Conservation (phyloP, 2,888 invertebrate species). For the Cerastoderma edule region DNA sequence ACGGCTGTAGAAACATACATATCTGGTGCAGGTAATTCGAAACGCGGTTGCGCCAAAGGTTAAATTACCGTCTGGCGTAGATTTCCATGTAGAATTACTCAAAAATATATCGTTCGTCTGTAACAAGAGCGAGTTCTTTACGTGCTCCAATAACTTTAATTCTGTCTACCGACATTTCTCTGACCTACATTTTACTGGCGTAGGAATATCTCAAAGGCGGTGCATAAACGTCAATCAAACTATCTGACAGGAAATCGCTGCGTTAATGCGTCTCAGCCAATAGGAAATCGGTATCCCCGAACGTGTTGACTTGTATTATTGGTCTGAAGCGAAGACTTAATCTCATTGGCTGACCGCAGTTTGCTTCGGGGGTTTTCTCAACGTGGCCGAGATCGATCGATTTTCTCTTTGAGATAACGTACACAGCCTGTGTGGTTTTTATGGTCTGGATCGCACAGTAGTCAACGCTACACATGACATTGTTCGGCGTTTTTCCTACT, state of each 20-base stretch:
- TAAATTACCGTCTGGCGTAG: too few relatives aligned
- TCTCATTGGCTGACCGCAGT: slow-evolving; percentile 10
- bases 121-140: too few relatives aligned
- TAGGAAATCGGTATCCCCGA: background rate
- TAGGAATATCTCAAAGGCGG: slow-evolving; percentile 43
- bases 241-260: slow-evolving; percentile 21
- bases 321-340: background rate
- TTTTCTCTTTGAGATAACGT: background rate
- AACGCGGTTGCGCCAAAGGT: too few relatives aligned
- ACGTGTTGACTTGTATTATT: background rate
- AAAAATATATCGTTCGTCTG: too few relatives aligned
- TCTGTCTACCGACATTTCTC: slow-evolving; percentile 13
- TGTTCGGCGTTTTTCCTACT: too few relatives aligned
- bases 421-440: too few relatives aligned
- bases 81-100: too few relatives aligned
- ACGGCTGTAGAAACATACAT: too few relatives aligned
- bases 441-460: too few relatives aligned
- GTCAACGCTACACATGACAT: too few relatives aligned
- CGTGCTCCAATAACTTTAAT: slow-evolving; percentile 24
- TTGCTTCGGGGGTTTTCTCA: background rate
- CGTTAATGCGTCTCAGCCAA: background rate
- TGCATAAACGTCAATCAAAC: slow-evolving; percentile 37
- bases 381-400: background rate
- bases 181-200: slow-evolving; percentile 44
- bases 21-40: too few relatives aligned